Conservation (phyloP, 1,140 invertebrate species). For the Archivesica marissinica region DNA sequence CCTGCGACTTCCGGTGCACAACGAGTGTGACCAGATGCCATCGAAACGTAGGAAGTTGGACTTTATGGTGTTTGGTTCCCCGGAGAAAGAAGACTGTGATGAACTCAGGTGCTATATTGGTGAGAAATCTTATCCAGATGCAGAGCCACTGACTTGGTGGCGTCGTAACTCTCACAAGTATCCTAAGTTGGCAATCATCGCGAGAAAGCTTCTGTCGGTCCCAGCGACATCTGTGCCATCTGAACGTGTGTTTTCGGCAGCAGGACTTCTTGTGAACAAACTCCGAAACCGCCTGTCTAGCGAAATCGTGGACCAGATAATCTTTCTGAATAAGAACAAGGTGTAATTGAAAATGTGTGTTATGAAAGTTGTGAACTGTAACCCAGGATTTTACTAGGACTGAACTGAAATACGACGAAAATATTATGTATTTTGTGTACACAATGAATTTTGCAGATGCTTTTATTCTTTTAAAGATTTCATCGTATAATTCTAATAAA, state of each 20-base stretch:
- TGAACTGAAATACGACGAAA: no score
- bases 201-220: constrained; percentile 12
- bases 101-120: neutral
- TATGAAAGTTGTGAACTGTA: neutral
- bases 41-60: constrained; percentile 1
- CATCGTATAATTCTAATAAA: no score
- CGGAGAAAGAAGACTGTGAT: neutral
- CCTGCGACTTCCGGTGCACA: neutral
- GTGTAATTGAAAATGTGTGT: no score
- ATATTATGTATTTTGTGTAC: no score
- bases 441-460: no score
- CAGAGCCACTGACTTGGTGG: constrained; percentile 33
- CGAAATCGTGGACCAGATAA: constrained; percentile 22
- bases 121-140: neutral
- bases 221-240: constrained; percentile 46
- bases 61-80: neutral
- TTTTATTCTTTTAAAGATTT: no score
- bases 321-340: constrained; percentile 24
- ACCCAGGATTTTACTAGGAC: no score
- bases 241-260: neutral
- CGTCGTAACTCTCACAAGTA: neutral
- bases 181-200: constrained; percentile 6
- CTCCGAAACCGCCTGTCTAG: constrained; percentile 7
- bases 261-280: constrained; percentile 31
- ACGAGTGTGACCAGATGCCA: constrained; percentile 24